These are phyloP conservation scores for Miichthys miiuy DNA, from an alignment of 2,797 vertebrate species.

Conservation along the genomic window DNA sequence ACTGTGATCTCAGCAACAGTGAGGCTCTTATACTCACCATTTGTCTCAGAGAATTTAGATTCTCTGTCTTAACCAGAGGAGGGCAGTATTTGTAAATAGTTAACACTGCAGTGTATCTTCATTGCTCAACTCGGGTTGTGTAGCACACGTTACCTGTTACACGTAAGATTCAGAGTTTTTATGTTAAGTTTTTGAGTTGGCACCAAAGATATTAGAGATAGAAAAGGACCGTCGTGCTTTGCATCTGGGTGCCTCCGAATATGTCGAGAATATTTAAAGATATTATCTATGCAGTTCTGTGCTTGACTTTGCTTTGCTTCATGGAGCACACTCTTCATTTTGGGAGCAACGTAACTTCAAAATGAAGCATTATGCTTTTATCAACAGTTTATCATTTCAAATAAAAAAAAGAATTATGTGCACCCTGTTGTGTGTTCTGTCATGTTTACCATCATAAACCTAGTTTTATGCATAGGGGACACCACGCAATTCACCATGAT, in stretches of 20 bases:
- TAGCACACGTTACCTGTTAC: conserved; percentile 47
- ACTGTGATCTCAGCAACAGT: conserved; percentile 60
- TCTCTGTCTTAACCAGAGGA: conserved; percentile 63
- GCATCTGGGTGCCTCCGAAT: conserved; percentile 63
- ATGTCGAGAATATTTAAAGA: conserved; percentile 57
- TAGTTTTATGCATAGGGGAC: not conserved
- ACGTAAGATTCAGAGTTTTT: conserved; percentile 46
- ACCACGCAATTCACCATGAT: not conserved
- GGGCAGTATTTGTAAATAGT: conserved; percentile 78
- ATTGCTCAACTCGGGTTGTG: conserved; percentile 45
- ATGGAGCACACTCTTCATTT: conserved; percentile 64
- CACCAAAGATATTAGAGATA: conserved; percentile 62
- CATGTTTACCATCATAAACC: not conserved
- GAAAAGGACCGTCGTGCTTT: conserved; percentile 46
- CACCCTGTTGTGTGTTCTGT: conserved; percentile 38
- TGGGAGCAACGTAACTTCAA: conserved; percentile 62
- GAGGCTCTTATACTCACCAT: conserved; percentile 24
- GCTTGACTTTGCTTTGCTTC: conserved; percentile 76
- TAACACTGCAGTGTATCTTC: conserved; percentile 54
- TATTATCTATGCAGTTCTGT: conserved; percentile 77
- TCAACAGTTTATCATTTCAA: conserved; percentile 75
- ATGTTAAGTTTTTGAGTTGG: conserved; percentile 62
- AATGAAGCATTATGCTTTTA: conserved; percentile 70
- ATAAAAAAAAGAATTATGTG: conserved; percentile 65
- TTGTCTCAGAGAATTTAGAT: conserved; percentile 43